phyloP scores from a whole-genome alignment of 2,888 invertebrate genomes.

The Scrobipalpa atriplicella region DNA sequence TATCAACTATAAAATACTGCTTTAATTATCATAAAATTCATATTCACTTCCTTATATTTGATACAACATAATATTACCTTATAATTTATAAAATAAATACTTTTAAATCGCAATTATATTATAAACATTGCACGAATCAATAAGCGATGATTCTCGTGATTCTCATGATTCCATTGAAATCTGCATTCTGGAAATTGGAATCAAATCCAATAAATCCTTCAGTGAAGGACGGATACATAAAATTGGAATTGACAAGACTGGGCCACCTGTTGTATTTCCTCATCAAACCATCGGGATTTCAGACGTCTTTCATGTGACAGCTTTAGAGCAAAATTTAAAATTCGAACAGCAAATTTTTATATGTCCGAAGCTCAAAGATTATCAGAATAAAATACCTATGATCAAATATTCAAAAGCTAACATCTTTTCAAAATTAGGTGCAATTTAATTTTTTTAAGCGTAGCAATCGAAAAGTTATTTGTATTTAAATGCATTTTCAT shows the following conservation, averaged over 20 bases:
- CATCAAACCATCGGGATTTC: neutral
- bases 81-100: too few species aligned
- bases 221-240: conserved; percentile 15
- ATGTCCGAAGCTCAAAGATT: neutral
- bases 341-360: neutral
- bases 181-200: conserved; percentile 3
- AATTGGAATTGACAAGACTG: conserved; percentile 15
- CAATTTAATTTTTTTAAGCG: too few species aligned
- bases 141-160: neutral
- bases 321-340: neutral
- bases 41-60: too few species aligned
- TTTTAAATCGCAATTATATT: too few species aligned
- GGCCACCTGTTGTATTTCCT: conserved; percentile 22
- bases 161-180: neutral
- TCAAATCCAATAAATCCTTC: neutral
- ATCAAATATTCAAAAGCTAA: too few species aligned
- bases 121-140: too few species aligned
- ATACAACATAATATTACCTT: too few species aligned
- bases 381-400: neutral
- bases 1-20: too few species aligned
- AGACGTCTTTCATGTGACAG: conserved; percentile 22
- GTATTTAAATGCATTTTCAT: too few species aligned
- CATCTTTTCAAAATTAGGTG: too few species aligned
- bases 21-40: too few species aligned
- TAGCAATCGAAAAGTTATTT: too few species aligned